Conservation (phyloP, 1,140 invertebrate genomes). For the Temnothorax longispinosus region DNA sequence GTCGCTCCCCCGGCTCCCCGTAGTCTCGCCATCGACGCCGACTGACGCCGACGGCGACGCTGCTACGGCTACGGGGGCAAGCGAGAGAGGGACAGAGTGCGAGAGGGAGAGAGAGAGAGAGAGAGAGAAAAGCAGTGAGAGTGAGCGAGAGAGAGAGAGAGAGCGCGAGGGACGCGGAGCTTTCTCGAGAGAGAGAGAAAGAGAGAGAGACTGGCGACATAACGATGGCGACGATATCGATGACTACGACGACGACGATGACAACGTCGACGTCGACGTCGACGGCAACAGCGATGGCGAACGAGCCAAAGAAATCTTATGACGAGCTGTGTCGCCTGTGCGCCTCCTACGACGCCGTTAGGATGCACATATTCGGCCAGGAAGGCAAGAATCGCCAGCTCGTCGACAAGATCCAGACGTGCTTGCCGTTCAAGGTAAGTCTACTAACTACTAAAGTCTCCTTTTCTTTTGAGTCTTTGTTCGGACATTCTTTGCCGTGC, state of each 20-base stretch:
- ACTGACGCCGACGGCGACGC: slow-evolving; percentile 37
- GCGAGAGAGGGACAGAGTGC: neutral
- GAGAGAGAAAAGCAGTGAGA: neutral
- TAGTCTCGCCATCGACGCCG: slow-evolving; percentile 36
- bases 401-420: slow-evolving; percentile 85
- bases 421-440: slow-evolving; percentile 85
- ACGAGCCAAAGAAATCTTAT: slow-evolving; percentile 82
- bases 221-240: slow-evolving; percentile 27
- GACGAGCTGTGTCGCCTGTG: slow-evolving; percentile 86
- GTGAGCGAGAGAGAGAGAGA: neutral
- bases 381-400: slow-evolving; percentile 85
- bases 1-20: neutral
- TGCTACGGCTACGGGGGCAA: neutral
- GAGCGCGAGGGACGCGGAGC: slow-evolving; percentile 12
- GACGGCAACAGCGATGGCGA: slow-evolving; percentile 57
- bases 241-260: slow-evolving; percentile 61
- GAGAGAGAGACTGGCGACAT: slow-evolving; percentile 2
- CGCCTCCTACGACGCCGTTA: slow-evolving; percentile 85
- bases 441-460: neutral
- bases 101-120: neutral
- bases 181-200: slow-evolving; percentile 4
- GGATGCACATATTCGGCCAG: slow-evolving; percentile 86
- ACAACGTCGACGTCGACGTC: slow-evolving; percentile 63
- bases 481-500: neutral
- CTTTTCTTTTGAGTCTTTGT: neutral